phyloP scores from a whole-genome alignment of 2,113 vertebrate genomes.

The Tonatia bakeri region DNA sequence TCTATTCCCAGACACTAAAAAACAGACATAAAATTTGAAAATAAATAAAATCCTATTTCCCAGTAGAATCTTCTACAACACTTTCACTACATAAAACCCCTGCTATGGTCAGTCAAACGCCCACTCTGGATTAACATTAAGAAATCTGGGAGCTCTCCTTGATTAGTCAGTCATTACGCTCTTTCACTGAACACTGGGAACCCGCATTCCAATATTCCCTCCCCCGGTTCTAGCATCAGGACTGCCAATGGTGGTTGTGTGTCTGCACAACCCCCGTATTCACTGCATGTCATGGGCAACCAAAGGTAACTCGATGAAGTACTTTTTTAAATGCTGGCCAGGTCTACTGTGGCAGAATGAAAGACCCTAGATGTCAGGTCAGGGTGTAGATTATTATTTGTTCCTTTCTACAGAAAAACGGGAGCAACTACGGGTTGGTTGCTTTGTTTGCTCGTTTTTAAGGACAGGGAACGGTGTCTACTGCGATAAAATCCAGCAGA shows the following conservation, averaged over 20 bases:
- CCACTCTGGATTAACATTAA: background rate
- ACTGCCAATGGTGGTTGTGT: background rate
- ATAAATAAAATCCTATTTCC: background rate
- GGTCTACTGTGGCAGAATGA: background rate
- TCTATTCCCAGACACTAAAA: slow-evolving; percentile 5
- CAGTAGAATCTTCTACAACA: background rate
- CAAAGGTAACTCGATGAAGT: background rate
- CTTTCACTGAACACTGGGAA: background rate
- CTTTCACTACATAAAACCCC: background rate
- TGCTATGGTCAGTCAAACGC: background rate
- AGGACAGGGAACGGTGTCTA: background rate
- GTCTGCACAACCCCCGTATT: background rate
- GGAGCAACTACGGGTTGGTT: background rate
- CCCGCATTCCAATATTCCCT: background rate
- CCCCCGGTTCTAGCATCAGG: background rate
- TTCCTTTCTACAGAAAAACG: background rate
- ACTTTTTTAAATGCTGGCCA: background rate
- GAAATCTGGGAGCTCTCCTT: background rate
- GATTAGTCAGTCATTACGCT: background rate
- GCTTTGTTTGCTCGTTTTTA: background rate
- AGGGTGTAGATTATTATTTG: background rate
- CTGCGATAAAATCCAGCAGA: background rate
- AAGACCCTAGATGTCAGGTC: background rate
- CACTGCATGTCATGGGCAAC: background rate
- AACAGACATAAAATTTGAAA: background rate